phyloP scores from a whole-genome alignment of 2,888 invertebrate species.

The Orthosia incerta region DNA sequence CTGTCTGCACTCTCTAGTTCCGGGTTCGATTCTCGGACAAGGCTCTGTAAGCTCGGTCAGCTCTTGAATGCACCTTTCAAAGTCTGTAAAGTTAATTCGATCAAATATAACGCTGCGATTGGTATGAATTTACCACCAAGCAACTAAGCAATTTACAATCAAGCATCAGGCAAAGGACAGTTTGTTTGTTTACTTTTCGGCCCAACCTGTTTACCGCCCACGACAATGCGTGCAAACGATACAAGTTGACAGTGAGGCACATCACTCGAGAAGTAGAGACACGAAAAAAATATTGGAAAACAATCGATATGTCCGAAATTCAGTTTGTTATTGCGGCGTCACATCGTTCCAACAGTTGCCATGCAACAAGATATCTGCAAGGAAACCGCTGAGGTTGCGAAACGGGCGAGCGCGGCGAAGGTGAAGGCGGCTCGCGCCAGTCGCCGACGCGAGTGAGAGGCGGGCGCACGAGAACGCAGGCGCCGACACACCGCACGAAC shows the following conservation, averaged over 20 bases:
- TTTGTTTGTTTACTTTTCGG: conserved; percentile 58
- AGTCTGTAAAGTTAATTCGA: conserved; percentile 16
- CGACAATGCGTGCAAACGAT: conserved; percentile 38
- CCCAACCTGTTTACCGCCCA: conserved; percentile 31
- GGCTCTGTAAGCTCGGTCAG: conserved; percentile 26
- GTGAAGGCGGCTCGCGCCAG: conserved; percentile 86
- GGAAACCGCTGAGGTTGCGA: conserved; percentile 86
- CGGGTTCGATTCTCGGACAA: conserved; percentile 67
- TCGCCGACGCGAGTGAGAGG: conserved; percentile 86
- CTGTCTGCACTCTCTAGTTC: conserved; percentile 68
- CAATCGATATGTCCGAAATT: conserved; percentile 60
- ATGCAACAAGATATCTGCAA: conserved; percentile 89
- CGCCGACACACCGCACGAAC: conserved; percentile 68
- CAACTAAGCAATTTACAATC: conserved; percentile 3
- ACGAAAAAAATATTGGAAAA: conserved; percentile 49
- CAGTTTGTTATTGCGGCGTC: conserved; percentile 67
- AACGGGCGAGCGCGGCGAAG: conserved; percentile 82
- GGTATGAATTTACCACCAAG: conserved; percentile 17
- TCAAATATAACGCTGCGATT: conserved; percentile 6
- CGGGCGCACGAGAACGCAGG: conserved; percentile 80
- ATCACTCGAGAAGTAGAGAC: conserved; percentile 29
- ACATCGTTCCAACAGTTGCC: conserved; percentile 82
- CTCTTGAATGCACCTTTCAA: conserved; percentile 35
- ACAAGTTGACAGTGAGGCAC: conserved; percentile 24
- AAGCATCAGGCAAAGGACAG: conserved; percentile 15